These are phyloP conservation scores for Trematocara zebra DNA, from an alignment of 2,113 vertebrate species.

Conservation along the genomic window DNA sequence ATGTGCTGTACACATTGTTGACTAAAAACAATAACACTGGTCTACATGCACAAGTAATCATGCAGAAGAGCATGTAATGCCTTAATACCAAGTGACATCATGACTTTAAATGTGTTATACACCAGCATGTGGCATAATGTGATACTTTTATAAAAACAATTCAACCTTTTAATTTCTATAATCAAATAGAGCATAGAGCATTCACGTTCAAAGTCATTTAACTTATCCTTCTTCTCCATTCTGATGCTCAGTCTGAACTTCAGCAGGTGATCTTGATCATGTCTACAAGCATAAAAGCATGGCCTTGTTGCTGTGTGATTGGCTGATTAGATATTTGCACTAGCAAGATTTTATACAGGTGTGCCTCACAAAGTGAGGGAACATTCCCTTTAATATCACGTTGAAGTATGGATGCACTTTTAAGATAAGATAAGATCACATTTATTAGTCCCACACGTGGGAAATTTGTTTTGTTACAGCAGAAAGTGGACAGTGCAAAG, in stretches of 20 bases:
- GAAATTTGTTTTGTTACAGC: not conserved
- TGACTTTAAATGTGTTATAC: not conserved
- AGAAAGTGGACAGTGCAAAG: not conserved
- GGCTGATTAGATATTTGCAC: not conserved
- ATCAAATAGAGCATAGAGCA: not conserved
- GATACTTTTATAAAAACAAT: not conserved
- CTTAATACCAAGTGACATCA: not conserved
- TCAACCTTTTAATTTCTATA: not conserved
- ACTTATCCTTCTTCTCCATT: not conserved
- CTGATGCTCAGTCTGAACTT: not conserved
- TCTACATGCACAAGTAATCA: not conserved
- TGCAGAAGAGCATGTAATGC: not conserved
- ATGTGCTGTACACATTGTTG: not conserved
- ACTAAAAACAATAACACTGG: not conserved
- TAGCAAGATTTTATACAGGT: not conserved
- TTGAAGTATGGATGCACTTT: not conserved
- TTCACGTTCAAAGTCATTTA: not conserved
- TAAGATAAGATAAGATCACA: not conserved
- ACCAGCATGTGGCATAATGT: not conserved
- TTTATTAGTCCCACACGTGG: not conserved
- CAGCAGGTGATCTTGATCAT: not conserved
- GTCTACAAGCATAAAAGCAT: rapidly evolving
- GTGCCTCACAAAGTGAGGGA: not conserved
- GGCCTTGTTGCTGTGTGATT: not conserved
- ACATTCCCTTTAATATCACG: not conserved